Base-by-base conservation (phyloP, 1,140 invertebrate genomes). In the Cotesia chilonis region DNA sequence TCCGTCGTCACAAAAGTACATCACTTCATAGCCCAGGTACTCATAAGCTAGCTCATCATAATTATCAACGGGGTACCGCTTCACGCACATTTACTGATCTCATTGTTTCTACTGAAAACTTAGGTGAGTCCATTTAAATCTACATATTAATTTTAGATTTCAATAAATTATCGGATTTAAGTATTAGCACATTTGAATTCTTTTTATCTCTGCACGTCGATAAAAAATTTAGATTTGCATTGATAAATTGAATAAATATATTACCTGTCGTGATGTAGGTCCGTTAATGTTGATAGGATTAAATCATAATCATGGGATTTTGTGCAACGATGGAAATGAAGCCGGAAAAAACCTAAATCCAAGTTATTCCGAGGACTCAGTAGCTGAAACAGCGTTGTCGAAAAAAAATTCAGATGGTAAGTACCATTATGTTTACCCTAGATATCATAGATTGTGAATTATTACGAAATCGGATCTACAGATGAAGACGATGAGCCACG, bases 341-440 rank as follows among this genome's bases (percentile, higher is more conserved):
- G 85, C 72, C 5, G 51, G 59, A 37, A 76, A 76, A 72, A 88
- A 83, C 83, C 41, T 91, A 81, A 91, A 93, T 87, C 89, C 91
- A 71, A 92, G 91, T 85, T 91, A 91, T 84, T 92, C 91, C 83
- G 92, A 93, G 87, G 93, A 94, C 87, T 92, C 91, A 73, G 91
- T 93, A 78, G 90, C 92, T 77, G 93, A 94, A 82, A 93, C 91
- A 74, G 90, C 91, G 78, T 88, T 93, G 82, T 90, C 90, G 81
- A 94, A 94, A 88, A 92, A 91, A 89, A 94, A 92, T 88, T 94
- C 92, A 74, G 93, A 94, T 87, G 93, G 93, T 94, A 91, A 91
- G 92, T 90, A 41, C 54, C 20, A 47, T 47, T 47, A 47, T 47
- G 2, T 47, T 47, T 55, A 14, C 2, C n/a, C 17, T 55, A 55